phyloP scores from a whole-genome alignment of 2,113 vertebrate species.

The Aspidoscelis tigris region DNA sequence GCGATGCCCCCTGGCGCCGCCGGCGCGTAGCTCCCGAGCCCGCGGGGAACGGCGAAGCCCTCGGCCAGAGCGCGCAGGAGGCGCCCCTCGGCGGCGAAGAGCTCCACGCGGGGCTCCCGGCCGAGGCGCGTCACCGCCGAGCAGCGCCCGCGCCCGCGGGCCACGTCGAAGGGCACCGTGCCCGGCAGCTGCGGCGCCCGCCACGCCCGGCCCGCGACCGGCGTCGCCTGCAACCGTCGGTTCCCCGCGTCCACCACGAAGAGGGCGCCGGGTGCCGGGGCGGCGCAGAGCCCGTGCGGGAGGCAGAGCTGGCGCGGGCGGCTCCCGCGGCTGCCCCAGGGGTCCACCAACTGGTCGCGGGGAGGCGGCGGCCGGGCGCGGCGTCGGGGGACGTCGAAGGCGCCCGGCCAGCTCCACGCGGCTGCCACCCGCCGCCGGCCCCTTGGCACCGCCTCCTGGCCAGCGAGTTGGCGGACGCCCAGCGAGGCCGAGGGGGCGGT shows the following conservation, averaged over 20 bases:
- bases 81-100: conserved; percentile 79
- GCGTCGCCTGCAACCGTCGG: conserved; percentile 77
- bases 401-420: conserved; percentile 57
- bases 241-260: conserved; percentile 84
- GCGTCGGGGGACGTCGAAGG: not conserved
- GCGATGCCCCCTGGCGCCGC: not conserved
- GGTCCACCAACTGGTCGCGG: conserved; percentile 55
- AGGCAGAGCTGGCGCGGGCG: conserved; percentile 78
- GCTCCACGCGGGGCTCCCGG: conserved; percentile 71
- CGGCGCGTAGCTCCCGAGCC: conserved; percentile 69
- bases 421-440: conserved; percentile 44
- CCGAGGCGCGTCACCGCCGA: conserved; percentile 79
- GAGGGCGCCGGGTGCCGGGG: conserved; percentile 74
- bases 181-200: conserved; percentile 70
- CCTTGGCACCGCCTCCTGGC: not conserved
- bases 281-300: conserved; percentile 78
- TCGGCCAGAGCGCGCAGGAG: conserved; percentile 48
- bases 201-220: conserved; percentile 64
- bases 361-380: not conserved
- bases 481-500: conserved; percentile 44
- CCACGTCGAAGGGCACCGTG: conserved; percentile 81
- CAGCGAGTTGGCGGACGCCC: conserved; percentile 36
- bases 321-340: conserved; percentile 81
- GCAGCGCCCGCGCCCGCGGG: conserved; percentile 78
- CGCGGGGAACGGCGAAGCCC: conserved; percentile 22